Evolutionary conservation across 2,113 vertebrate species (phyloP).

Genomic region (Martes martes): DNA sequence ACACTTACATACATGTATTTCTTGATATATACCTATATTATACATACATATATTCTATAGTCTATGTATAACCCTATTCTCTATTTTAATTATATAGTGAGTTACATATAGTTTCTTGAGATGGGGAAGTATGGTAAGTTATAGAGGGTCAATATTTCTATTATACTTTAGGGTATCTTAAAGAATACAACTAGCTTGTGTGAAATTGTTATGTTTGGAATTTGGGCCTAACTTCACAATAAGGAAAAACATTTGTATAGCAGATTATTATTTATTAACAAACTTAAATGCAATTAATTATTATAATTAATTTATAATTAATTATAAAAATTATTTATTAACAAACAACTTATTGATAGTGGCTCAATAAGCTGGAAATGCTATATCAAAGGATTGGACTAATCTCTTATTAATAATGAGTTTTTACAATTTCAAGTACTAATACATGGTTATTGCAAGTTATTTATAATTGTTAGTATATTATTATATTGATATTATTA

Average conservation of each 20-base stretch:
- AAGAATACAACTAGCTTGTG: neutral
- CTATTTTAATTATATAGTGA: neutral
- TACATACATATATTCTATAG: neutral
- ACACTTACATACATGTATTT: neutral
- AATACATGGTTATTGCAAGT: neutral
- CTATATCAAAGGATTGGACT: conserved; percentile 7
- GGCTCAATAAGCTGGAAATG: neutral
- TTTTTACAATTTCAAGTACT: neutral
- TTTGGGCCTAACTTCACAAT: neutral
- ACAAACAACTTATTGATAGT: neutral
- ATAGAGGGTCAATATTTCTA: neutral
- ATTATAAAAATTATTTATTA: neutral
- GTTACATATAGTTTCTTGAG: neutral
- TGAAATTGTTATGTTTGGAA: neutral
- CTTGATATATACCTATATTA: neutral
- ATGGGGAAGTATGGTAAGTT: neutral
- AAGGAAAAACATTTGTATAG: neutral
- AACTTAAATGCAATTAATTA: neutral
- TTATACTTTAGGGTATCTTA: neutral
- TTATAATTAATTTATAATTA: too few species aligned
- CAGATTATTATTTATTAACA: conserved; percentile 2
- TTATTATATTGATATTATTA: neutral
- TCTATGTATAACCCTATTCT: neutral
- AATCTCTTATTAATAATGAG: neutral
- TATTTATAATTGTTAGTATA: neutral